phyloP scores from a whole-genome alignment of 2,888 invertebrate species.

The Busseola fusca region DNA sequence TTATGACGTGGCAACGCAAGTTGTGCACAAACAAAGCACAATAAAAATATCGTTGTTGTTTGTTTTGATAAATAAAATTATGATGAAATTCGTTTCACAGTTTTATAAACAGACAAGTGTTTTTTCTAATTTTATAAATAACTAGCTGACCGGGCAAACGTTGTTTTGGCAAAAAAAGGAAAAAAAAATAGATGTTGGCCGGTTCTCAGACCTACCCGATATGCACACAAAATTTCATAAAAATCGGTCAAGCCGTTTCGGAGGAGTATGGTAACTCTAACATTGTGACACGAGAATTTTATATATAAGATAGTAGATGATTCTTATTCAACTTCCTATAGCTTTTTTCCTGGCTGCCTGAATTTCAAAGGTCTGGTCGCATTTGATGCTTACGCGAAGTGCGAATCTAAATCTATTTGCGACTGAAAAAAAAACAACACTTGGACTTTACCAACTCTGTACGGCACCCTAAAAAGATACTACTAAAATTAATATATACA shows the following conservation, averaged over 20 bases:
- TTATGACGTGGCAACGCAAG: constrained; percentile 64
- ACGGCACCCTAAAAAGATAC: constrained; percentile 10
- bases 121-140: background rate
- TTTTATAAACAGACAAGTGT: background rate
- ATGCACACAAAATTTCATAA: too few relatives aligned
- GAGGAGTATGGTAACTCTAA: too few relatives aligned
- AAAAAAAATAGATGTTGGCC: too few relatives aligned
- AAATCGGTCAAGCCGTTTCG: too few relatives aligned
- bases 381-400: too few relatives aligned
- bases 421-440: background rate
- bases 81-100: background rate
- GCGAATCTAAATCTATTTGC: background rate
- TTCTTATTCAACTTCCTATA: background rate
- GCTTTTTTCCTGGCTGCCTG: background rate
- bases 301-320: too few relatives aligned
- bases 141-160: too few relatives aligned
- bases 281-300: too few relatives aligned
- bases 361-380: background rate
- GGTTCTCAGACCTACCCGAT: too few relatives aligned
- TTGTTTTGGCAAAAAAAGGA: too few relatives aligned
- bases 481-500: constrained; percentile 16
- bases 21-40: constrained; percentile 42
- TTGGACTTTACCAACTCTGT: background rate
- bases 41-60: background rate
- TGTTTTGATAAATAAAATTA: constrained; percentile 7